Evolutionary conservation across 2,113 vertebrate genomes (phyloP).

Genomic region (Pedetes capensis): DNA sequence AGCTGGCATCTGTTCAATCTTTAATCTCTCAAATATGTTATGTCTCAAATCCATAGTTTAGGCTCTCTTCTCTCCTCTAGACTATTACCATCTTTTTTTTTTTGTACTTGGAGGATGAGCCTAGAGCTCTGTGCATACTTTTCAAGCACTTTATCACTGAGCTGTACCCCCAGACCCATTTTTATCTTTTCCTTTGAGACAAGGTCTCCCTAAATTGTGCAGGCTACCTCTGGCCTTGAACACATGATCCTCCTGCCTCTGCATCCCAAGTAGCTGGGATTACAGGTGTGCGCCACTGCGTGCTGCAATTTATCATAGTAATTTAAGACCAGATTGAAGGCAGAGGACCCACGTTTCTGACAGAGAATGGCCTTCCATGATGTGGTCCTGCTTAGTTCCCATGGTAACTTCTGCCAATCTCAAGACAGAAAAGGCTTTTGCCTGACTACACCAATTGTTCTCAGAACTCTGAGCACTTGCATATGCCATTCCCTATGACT

Average conservation of each 20-base stretch:
- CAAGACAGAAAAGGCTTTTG: background rate
- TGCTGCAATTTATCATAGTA: no score
- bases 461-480: background rate
- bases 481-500: background rate
- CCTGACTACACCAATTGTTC: background rate
- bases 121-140: no score
- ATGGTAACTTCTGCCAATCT: background rate
- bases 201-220: no score
- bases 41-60: background rate
- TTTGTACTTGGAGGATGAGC: no score
- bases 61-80: conserved; percentile 9
- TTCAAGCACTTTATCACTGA: no score
- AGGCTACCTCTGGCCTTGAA: no score
- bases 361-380: background rate
- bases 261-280: no score
- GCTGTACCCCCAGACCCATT: no score
- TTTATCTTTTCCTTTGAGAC: no score
- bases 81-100: no score
- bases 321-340: background rate
- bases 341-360: background rate
- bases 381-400: background rate
- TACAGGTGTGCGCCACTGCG: no score
- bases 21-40: conserved; percentile 36
- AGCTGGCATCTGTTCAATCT: conserved; percentile 55
- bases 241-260: no score